Percentiles rank a stretch among this genome's conserved stretches.
Conservation (phyloP, 2,888 invertebrate species). For the Mesorhabditis sp. region DNA sequence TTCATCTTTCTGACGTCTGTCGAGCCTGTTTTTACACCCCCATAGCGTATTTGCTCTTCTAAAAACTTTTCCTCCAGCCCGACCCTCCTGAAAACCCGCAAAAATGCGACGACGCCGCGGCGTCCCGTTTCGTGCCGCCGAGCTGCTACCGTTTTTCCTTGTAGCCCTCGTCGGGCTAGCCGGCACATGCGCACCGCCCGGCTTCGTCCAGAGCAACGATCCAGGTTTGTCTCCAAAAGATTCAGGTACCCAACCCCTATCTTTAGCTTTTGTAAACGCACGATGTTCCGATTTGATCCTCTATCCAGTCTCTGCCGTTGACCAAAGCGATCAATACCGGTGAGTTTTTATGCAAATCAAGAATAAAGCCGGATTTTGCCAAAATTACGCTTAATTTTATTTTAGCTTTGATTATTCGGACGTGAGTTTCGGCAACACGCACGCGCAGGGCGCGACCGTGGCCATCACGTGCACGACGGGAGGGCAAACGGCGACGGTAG, state of each 20-base stretch:
- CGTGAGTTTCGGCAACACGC: conserved; percentile 56
- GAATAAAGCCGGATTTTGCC: background rate
- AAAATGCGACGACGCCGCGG: no score
- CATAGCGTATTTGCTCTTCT: no score
- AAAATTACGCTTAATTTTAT: conserved; percentile 7
- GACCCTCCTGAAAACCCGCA: no score
- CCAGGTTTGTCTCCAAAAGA: conserved; percentile 35
- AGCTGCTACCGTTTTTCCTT: background rate
- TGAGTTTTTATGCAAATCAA: conserved; percentile 9
- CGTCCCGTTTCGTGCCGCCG: no score
- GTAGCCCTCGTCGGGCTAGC: conserved; percentile 1
- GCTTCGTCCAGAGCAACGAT: conserved; percentile 55
- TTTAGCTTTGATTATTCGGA: conserved; percentile 56
- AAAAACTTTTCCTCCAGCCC: no score
- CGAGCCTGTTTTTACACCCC: no score
- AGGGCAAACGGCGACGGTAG: conserved; percentile 57
- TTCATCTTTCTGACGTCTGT: no score
- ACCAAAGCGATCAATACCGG: conserved; percentile 57
- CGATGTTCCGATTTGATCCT: conserved; percentile 55
- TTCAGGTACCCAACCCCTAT: background rate
- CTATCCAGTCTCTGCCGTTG: conserved; percentile 57
- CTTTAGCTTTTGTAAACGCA: conserved; percentile 50
- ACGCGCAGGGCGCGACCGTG: conserved; percentile 55
- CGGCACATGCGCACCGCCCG: conserved; percentile 52
- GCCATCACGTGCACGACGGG: conserved; percentile 56